Evolutionary conservation across 2,797 vertebrate genomes (phyloP).

Genomic region (Glyptemys insculpta): DNA sequence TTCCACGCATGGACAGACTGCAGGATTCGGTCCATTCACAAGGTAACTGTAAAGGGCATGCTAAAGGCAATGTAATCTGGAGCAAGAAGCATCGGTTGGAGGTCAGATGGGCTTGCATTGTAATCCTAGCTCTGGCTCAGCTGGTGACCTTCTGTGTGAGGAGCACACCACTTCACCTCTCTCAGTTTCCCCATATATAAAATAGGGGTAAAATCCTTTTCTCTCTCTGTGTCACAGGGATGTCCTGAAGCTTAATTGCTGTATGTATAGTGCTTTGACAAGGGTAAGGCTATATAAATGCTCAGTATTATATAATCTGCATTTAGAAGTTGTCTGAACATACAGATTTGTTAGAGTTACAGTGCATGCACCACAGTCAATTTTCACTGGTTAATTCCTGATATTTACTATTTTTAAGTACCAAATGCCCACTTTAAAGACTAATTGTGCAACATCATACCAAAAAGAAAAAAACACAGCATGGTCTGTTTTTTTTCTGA

Average conservation of each 20-base stretch:
- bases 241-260: background rate
- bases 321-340: background rate
- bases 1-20: rapidly evolving
- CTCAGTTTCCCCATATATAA: background rate
- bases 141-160: background rate
- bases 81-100: background rate
- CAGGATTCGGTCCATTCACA: background rate
- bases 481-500: constrained; percentile 32
- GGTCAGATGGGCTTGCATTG: background rate
- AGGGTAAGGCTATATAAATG: background rate
- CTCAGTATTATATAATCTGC: background rate
- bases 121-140: background rate
- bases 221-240: background rate
- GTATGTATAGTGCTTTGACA: background rate
- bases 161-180: background rate
- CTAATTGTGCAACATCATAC: background rate
- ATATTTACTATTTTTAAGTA: background rate
- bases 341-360: background rate
- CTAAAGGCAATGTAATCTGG: background rate
- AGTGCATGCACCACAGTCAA: rapidly evolving
- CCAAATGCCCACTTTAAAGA: background rate
- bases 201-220: background rate
- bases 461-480: constrained; percentile 4
- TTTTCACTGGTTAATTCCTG: constrained; percentile 20
- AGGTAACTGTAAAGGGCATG: background rate